Base-by-base conservation (phyloP, 2,113 vertebrate species). In the Amblyornis subalaris region DNA sequence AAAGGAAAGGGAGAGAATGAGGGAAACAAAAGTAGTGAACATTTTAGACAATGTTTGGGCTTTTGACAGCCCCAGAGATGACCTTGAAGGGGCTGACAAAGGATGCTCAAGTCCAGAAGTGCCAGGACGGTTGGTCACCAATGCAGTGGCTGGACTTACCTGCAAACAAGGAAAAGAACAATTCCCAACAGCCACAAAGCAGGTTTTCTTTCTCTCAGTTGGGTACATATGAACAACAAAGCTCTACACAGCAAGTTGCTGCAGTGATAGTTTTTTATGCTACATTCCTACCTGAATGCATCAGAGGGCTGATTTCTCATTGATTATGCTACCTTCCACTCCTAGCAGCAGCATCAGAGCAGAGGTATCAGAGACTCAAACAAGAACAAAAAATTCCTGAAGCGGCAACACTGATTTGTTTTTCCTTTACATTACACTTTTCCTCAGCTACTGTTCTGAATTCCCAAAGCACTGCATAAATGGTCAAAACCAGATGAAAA, bases 401-500 rank as follows among this genome's bases (percentile, higher is more conserved):
- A 80, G 57, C 77, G 79, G 62, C 71, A 90, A 65, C 17, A 45
- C 42, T 66, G 40, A 54, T 69, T 89, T 95, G 55, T 94, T 83
- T 92, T 85, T 82, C 29, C 62, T 38, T 66, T 76, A 55, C 19
- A 36, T 40, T 83, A 76, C 15, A 24, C 48, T 62, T 66, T 77
- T 62, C 50, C 75, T 95, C 64, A 91, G 65, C 73, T 94, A 35
- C 48, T 72, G 47, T 83, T 93, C 66, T 38, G 93, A 96, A 95
- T 81, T 93, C 85, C 82, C 11, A 8, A 93, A 89, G 85, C 47
- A 72, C 90, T 93, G 65, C 80, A 67, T 38, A 81, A 95, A 54
- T 92, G 90, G 90, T 95, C 94, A 95, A 96, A 97, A 95, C 0
- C 69, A 95, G 79, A 92, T 90, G 87, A 83, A 96, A 92, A 96